Evolutionary conservation across 2,888 invertebrate genomes (phyloP).

Genomic region (Caenorhabditis angaria): DNA sequence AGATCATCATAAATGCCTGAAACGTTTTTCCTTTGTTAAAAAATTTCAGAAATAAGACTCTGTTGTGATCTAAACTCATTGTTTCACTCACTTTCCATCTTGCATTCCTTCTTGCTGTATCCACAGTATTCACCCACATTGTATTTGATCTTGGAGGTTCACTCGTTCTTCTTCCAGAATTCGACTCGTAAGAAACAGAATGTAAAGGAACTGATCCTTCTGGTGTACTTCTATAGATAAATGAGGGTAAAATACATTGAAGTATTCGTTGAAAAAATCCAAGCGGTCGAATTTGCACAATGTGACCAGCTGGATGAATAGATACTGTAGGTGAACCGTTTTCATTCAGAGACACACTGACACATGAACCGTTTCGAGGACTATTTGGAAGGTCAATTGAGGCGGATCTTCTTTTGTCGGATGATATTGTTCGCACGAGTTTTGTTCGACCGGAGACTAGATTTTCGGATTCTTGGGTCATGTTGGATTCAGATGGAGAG

Average conservation of each 20-base stretch:
- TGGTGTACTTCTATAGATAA: neutral
- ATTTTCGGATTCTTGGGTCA: constrained; percentile 30
- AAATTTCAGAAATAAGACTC: too few species aligned
- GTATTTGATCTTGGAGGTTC: constrained; percentile 35
- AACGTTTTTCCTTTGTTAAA: too few species aligned
- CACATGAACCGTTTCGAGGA: constrained; percentile 26
- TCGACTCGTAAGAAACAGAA: neutral
- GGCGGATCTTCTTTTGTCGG: constrained; percentile 29
- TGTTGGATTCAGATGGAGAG: constrained; percentile 26
- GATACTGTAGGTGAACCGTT: constrained; percentile 28
- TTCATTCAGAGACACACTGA: constrained; percentile 28
- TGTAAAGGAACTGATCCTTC: neutral
- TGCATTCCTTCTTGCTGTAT: constrained; percentile 44
- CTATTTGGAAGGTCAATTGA: constrained; percentile 31
- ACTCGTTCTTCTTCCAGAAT: neutral
- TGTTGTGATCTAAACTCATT: neutral
- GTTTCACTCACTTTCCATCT: constrained; percentile 39
- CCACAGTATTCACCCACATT: constrained; percentile 46
- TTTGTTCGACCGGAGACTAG: constrained; percentile 30
- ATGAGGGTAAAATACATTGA: neutral
- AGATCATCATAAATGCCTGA: constrained; percentile 57
- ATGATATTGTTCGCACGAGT: constrained; percentile 32
- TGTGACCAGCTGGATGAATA: constrained; percentile 10
- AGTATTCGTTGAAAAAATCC: constrained; percentile 8
- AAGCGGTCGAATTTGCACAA: neutral